These are phyloP conservation scores for Stylophora pistillata DNA, from an alignment of 64 coral and sea anemone genomes.

Conservation along the genomic window DNA sequence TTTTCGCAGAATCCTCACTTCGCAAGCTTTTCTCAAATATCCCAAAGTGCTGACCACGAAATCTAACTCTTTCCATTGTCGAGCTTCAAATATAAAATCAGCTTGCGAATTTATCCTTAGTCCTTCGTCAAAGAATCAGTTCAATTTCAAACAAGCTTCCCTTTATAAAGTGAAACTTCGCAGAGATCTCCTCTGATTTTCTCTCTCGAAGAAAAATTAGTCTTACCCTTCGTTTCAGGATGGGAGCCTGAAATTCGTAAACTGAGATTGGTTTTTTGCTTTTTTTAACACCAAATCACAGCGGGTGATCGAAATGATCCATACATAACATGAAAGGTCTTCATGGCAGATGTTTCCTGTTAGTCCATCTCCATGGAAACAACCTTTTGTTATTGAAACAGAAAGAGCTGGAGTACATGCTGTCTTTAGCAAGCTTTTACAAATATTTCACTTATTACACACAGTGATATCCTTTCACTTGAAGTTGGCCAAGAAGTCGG, in stretches of 20 bases:
- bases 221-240: too few species aligned
- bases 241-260: neutral
- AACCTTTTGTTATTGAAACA: neutral
- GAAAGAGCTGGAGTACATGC: neutral
- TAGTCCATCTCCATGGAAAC: constrained; percentile 17
- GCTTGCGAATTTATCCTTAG: too few species aligned
- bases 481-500: too few species aligned
- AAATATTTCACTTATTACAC: neutral
- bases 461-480: too few species aligned
- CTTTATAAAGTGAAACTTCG: too few species aligned
- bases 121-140: too few species aligned
- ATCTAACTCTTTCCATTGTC: neutral
- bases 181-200: too few species aligned
- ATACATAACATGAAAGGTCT: neutral
- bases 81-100: too few species aligned
- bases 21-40: constrained; percentile 39
- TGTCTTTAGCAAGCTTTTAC: neutral
- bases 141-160: too few species aligned
- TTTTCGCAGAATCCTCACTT: neutral
- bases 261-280: neutral
- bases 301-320: neutral
- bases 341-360: constrained; percentile 19
- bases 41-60: neutral
- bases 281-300: neutral
- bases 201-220: too few species aligned